These are phyloP conservation scores for Dufourea novaeangliae DNA, from an alignment of 1,140 invertebrate species.

Conservation along the genomic window DNA sequence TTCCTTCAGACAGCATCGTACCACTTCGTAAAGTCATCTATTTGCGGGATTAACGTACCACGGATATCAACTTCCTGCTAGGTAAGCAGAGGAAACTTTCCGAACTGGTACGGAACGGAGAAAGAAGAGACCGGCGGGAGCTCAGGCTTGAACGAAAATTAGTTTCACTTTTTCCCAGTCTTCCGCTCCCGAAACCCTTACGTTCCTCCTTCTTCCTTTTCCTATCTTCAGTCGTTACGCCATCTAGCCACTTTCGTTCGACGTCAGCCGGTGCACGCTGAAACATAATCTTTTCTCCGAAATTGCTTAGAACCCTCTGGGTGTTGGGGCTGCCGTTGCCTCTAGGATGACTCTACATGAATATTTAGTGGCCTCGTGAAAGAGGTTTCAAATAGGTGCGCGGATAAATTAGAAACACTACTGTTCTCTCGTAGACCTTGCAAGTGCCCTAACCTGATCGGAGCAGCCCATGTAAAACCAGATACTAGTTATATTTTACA, in stretches of 20 bases:
- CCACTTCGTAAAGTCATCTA: conserved; percentile 69
- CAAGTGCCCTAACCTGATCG: too few species aligned
- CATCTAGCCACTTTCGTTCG: conserved; percentile 32
- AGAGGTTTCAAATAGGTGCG: conserved; percentile 4
- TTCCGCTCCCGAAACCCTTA: neutral
- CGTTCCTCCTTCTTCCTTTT: neutral
- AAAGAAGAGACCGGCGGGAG: conserved; percentile 45
- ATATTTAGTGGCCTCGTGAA: conserved; percentile 57
- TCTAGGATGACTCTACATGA: conserved; percentile 51
- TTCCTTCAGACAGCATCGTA: conserved; percentile 51
- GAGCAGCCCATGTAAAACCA: too few species aligned
- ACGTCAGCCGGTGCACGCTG: conserved; percentile 51
- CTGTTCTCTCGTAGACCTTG: neutral
- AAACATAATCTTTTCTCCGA: conserved; percentile 65
- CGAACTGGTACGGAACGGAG: conserved; percentile 24
- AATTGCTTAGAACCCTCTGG: conserved; percentile 61
- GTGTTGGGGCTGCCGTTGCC: conserved; percentile 1
- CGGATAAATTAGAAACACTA: conserved; percentile 38
- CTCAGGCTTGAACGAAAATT: conserved; percentile 65
- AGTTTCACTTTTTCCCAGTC: conserved; percentile 64
- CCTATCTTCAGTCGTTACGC: neutral
- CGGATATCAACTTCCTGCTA: conserved; percentile 66
- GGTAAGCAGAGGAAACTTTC: conserved; percentile 67
- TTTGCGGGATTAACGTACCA: conserved; percentile 68
- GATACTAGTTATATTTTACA: too few species aligned